Evolutionary conservation across 2,113 vertebrate species (phyloP).

Genomic region (Todiramphus chloris): DNA sequence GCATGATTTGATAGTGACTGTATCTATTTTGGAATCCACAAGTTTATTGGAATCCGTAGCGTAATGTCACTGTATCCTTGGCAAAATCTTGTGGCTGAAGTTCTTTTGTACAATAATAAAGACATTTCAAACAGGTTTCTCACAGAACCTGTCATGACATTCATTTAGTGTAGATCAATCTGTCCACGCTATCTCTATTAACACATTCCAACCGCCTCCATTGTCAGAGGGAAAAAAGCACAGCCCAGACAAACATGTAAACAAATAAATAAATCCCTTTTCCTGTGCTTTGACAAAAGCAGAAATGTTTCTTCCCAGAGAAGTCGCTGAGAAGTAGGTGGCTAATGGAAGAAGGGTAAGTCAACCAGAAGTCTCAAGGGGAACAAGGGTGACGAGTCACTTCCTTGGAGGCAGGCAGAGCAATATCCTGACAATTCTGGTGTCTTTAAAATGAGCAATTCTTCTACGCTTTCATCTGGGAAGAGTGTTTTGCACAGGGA

Average conservation of each 20-base stretch:
- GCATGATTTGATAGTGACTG: neutral
- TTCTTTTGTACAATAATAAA: neutral
- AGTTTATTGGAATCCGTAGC: neutral
- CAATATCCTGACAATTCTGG: neutral
- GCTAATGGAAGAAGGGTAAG: neutral
- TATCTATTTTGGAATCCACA: neutral
- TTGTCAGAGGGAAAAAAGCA: neutral
- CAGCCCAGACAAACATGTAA: neutral
- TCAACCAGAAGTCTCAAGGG: conserved; percentile 11
- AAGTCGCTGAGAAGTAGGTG: neutral
- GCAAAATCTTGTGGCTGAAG: neutral
- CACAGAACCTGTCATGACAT: neutral
- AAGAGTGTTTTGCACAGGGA: neutral
- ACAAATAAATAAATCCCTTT: conserved; percentile 40
- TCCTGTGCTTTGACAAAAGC: conserved; percentile 21
- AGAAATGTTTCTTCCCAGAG: neutral
- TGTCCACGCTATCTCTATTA: neutral
- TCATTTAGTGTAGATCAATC: conserved; percentile 14
- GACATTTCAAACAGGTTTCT: conserved; percentile 10
- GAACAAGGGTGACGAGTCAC: neutral
- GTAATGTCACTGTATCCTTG: neutral
- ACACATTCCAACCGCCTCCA: neutral
- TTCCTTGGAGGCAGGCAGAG: neutral
- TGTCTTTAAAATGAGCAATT: neutral
- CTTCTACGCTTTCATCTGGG: neutral